A percentile compares a stretch with the other conserved stretches of the same genome.
phyloP scores from a whole-genome alignment of 92 coral and sea anemone species.

The Isaurus tuberculatus region DNA sequence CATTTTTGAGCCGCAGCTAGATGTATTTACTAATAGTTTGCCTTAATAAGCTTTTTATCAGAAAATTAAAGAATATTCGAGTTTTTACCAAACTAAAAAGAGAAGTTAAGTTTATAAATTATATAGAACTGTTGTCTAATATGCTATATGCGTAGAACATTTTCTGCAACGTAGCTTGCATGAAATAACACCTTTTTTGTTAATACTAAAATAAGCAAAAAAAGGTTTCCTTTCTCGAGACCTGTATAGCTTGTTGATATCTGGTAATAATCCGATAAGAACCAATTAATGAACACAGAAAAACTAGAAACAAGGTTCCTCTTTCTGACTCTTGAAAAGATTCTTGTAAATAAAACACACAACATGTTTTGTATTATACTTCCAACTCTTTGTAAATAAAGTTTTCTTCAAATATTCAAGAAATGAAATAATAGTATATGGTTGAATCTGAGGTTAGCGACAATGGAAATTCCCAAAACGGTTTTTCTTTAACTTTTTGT shows the following conservation, averaged over 20 bases:
- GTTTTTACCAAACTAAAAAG: neutral
- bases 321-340: neutral
- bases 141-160: neutral
- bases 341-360: constrained; percentile 16
- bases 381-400: constrained; percentile 10
- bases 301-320: neutral
- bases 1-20: neutral
- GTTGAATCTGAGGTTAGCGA: neutral
- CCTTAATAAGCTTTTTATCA: constrained; percentile 12
- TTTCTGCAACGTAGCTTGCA: neutral
- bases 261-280: neutral
- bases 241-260: neutral
- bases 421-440: neutral
- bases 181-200: neutral
- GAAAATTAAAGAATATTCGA: neutral
- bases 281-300: neutral
- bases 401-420: neutral
- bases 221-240: neutral
- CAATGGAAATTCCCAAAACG: constrained; percentile 13
- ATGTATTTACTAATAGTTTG: neutral
- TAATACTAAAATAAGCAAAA: no score
- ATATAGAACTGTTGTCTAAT: neutral
- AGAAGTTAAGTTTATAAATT: neutral
- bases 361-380: constrained; percentile 20
- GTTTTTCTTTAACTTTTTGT: constrained; percentile 9